Base-by-base conservation (phyloP, 2,797 vertebrate species). In the Sciaenops ocellatus region DNA sequence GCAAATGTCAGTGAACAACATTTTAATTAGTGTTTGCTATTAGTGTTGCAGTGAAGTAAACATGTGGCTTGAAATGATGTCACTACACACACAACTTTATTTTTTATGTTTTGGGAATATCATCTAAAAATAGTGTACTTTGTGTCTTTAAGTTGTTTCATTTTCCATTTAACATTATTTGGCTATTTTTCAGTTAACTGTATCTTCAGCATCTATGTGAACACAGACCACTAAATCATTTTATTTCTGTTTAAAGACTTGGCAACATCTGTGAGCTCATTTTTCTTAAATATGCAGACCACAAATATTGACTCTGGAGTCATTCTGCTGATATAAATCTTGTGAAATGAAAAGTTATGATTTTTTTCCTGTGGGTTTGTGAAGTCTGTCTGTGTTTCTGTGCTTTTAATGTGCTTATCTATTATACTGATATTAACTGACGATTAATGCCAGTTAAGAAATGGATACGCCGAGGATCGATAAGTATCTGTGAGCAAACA, bases 401-500 rank as follows among this genome's bases (percentile, higher is more conserved):
- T 42, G 42, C 11, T 44, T 44, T 80, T 5, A 41, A 7, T 22
- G 12, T 71, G 26, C 44, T 12, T 13, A 62, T 72, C 18, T 66
- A 11, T 70, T 66, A 60, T 24, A 20, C 10, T 16, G 11, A 30
- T 62, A 62, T 68, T 72, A 63, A 1, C 65, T 42, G 55, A 42
- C 61, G 11, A 67, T 61, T n/a, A 55, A 7, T 18, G 10, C 2
- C 0, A 8, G 60, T 56, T 44, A 57, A 63, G n/a, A 72, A 70
- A 76, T 69, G 13, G 71, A 68, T 68, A 46, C 1, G 3, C n/a
- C 26, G 26, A 5, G 41, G 42, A 73, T 7, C 5, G 34, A 34
- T 34, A 50, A n/a, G 55, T 11, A 66, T 4, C 63, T 47, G 13
- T 16, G 44, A 52, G 24, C 59, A 69, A 52, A 74, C 72, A 66